Evolutionary conservation across 2,797 vertebrate genomes (phyloP).

Genomic region (Lates japonicus): DNA sequence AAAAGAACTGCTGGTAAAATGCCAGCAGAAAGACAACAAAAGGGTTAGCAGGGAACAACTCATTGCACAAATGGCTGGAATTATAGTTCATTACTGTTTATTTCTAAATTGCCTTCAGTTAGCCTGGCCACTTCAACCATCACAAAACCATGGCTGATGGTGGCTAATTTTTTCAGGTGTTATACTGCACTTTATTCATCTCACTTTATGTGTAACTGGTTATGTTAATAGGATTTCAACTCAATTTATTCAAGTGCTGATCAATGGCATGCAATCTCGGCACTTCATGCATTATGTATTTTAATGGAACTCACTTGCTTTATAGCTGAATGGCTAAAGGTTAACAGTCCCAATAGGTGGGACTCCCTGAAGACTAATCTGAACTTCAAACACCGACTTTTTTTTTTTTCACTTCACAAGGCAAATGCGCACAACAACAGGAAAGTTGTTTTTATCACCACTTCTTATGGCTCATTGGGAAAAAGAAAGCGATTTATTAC

Average conservation of each 20-base stretch:
- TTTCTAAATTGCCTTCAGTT: constrained; percentile 63
- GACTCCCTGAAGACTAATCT: constrained; percentile 90
- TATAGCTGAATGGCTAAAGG: constrained; percentile 92
- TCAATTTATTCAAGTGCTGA: constrained; percentile 97
- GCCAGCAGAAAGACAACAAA: constrained; percentile 38
- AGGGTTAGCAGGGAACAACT: constrained; percentile 18
- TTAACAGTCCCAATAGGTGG: constrained; percentile 92
- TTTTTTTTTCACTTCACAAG: constrained; percentile 64
- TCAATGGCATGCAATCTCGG: constrained; percentile 94
- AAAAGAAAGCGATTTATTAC: constrained; percentile 86
- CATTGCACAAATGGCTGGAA: constrained; percentile 53
- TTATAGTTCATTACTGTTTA: constrained; percentile 65
- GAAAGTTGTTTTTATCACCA: constrained; percentile 84
- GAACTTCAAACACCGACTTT: constrained; percentile 85
- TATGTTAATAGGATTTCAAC: constrained; percentile 93
- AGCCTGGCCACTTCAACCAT: constrained; percentile 57
- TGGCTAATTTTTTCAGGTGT: constrained; percentile 79
- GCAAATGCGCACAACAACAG: constrained; percentile 87
- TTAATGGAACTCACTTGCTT: constrained; percentile 90
- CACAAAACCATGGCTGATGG: constrained; percentile 63
- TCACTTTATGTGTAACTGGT: constrained; percentile 88
- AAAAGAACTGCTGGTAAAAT: constrained; percentile 19
- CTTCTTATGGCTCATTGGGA: constrained; percentile 77
- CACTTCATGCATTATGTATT: constrained; percentile 96
- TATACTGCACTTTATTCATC: constrained; percentile 82